Percentiles rank a stretch among this genome's conserved stretches.
phyloP scores from a whole-genome alignment of 2,797 vertebrate genomes.

The Trematomus bernacchii region DNA sequence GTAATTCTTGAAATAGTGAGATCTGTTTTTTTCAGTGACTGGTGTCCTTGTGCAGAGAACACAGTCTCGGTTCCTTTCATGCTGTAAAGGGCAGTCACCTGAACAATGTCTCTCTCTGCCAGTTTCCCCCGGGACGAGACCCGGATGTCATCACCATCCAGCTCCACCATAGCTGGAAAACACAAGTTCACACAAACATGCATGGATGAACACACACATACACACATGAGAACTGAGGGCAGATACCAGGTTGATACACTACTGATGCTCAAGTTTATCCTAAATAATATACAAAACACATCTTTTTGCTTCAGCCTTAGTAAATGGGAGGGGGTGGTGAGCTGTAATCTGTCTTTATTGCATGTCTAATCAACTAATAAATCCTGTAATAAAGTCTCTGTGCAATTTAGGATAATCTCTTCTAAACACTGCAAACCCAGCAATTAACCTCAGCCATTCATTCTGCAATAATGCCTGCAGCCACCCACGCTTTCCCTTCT shows the following conservation, averaged over 20 bases:
- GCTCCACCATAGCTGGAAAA: slow-evolving; percentile 93
- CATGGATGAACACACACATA: background rate
- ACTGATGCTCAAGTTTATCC: slow-evolving; percentile 13
- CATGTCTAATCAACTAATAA: slow-evolving; percentile 65
- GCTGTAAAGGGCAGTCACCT: slow-evolving; percentile 83
- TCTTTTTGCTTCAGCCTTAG: background rate
- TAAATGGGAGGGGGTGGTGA: slow-evolving; percentile 1
- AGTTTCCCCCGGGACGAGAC: slow-evolving; percentile 94
- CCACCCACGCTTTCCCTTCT: slow-evolving; percentile 46
- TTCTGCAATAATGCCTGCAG: slow-evolving; percentile 60
- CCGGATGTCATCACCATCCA: slow-evolving; percentile 95
- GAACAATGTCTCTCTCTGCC: slow-evolving; percentile 95
- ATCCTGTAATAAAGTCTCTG: slow-evolving; percentile 47
- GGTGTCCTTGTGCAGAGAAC: background rate
- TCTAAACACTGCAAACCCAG: slow-evolving; percentile 57
- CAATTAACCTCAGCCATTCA: slow-evolving; percentile 72
- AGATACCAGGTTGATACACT: background rate
- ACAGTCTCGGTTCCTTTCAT: slow-evolving; percentile 2
- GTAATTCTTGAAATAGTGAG: background rate
- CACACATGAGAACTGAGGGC: background rate
- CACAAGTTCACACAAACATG: slow-evolving; percentile 8
- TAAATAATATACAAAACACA: background rate
- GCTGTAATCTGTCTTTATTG: slow-evolving; percentile 30
- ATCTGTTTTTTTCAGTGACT: background rate
- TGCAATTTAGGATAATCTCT: slow-evolving; percentile 57